Conservation (phyloP, 92 coral and sea anemone genomes). For the Nematostella vectensis region DNA sequence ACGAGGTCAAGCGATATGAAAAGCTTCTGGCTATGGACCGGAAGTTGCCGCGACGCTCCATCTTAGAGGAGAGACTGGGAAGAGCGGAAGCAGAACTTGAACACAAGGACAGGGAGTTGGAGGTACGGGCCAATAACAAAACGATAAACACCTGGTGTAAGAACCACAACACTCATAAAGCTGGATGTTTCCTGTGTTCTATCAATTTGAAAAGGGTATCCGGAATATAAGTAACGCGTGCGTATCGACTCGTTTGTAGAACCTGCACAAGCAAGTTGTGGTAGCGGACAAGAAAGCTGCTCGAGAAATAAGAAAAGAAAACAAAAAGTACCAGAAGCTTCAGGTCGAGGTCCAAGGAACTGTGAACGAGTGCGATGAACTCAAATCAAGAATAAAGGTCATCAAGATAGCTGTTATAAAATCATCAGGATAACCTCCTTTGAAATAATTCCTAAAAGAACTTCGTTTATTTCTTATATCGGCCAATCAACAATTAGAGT, state of each 20-base stretch:
- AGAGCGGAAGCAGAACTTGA: constrained; percentile 6
- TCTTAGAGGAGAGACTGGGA: constrained; percentile 15
- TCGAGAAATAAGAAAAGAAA: constrained; percentile 38
- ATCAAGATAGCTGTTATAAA: background rate
- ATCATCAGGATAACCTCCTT: too few species aligned
- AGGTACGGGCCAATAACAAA: too few species aligned
- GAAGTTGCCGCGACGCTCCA: constrained; percentile 14
- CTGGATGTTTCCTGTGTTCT: background rate
- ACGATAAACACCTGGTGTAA: background rate
- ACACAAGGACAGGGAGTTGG: constrained; percentile 15
- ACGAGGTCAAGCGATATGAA: constrained; percentile 23
- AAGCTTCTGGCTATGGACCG: constrained; percentile 15
- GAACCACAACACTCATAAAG: background rate
- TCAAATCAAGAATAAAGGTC: constrained; percentile 58
- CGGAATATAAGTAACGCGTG: too few species aligned
- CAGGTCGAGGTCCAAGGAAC: constrained; percentile 41
- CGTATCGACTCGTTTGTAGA: too few species aligned
- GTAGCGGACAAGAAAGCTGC: constrained; percentile 32
- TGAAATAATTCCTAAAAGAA: too few species aligned
- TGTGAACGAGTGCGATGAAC: constrained; percentile 46
- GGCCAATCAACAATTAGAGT: too few species aligned
- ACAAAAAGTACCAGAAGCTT: constrained; percentile 30
- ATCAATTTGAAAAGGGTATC: background rate
- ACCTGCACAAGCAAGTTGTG: constrained; percentile 29
- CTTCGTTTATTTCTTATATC: too few species aligned